Percentiles rank a stretch among this genome's conserved stretches.
phyloP scores from a whole-genome alignment of 2,113 vertebrate genomes.

The Ictalurus punctatus region DNA sequence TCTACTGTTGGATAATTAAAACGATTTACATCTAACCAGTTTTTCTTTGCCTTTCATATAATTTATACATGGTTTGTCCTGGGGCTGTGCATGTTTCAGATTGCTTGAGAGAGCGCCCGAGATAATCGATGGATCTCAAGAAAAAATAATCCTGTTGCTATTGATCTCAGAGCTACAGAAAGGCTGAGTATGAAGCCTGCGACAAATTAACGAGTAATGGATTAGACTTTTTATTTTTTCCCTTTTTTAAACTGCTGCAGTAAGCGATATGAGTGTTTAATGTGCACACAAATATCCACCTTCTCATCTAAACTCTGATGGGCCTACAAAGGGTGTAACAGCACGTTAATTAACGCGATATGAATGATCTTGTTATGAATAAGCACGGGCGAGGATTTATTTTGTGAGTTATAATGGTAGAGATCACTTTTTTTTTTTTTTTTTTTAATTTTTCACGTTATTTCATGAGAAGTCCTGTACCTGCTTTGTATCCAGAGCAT shows the following conservation, averaged over 20 bases:
- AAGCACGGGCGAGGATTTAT: not conserved
- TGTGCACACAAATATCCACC: not conserved
- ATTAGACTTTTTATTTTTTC: not conserved
- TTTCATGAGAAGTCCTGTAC: not conserved
- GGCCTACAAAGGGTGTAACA: not conserved
- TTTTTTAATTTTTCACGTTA: not conserved
- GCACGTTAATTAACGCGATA: not conserved
- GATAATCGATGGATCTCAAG: slow-evolving; percentile 48
- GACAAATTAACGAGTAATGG: slow-evolving; percentile 49
- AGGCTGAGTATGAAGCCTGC: slow-evolving; percentile 44
- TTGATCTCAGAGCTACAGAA: slow-evolving; percentile 45
- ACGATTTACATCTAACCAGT: slow-evolving; percentile 9
- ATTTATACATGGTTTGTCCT: slow-evolving; percentile 19
- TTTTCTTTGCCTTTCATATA: slow-evolving; percentile 27
- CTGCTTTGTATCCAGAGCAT: slow-evolving; percentile 2
- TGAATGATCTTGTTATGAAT: not conserved
- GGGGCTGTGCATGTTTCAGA: slow-evolving; percentile 37
- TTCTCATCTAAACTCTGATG: not conserved
- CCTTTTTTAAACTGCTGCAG: not conserved
- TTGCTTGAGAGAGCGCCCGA: slow-evolving; percentile 45
- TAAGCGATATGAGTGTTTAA: not conserved
- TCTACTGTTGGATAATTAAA: slow-evolving; percentile 41
- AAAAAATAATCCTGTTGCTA: slow-evolving; percentile 56
- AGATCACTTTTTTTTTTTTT: not conserved
- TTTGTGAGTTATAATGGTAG: not conserved